phyloP scores from a whole-genome alignment of 2,113 vertebrate genomes.

The Danionella cerebrum region DNA sequence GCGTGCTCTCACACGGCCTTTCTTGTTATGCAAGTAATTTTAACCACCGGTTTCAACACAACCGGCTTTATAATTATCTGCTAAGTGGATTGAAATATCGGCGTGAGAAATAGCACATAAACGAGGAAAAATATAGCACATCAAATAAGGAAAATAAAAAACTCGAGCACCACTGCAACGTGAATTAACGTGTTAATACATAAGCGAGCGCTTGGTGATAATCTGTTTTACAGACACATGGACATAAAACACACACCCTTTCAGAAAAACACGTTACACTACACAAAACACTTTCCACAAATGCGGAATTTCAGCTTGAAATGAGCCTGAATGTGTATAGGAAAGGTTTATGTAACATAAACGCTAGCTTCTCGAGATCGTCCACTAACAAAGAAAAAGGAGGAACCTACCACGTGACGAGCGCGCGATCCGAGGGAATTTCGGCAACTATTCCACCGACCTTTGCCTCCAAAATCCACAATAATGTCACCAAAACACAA shows the following conservation, averaged over 20 bases:
- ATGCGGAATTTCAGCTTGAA: too few relatives aligned
- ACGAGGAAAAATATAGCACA: not conserved
- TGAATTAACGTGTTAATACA: not conserved
- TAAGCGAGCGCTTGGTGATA: too few relatives aligned
- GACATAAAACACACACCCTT: too few relatives aligned
- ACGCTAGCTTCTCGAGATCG: not conserved
- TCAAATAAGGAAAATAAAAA: too few relatives aligned
- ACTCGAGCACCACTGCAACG: too few relatives aligned
- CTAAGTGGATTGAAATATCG: not conserved
- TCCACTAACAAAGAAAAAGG: slow-evolving; percentile 81
- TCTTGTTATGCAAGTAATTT: not conserved
- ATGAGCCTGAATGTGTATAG: not conserved
- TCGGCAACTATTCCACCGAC: slow-evolving; percentile 80
- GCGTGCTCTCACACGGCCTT: not conserved
- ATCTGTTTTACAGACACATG: not conserved
- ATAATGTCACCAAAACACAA: slow-evolving; percentile 36
- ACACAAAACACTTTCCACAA: not conserved
- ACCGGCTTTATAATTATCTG: not conserved
- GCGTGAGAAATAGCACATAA: not conserved
- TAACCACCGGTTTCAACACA: not conserved
- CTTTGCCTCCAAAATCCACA: slow-evolving; percentile 52
- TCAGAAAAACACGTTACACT: too few relatives aligned
- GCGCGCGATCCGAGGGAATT: slow-evolving; percentile 85
- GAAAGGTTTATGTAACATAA: slow-evolving; percentile 13
- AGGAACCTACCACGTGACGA: slow-evolving; percentile 94